Evolutionary conservation across 30 jellyfish, hydroid and myxozoan species (phyloP), one percentile per base, ranked within the genome.

Genomic region (Cassiopea andromeda): DNA sequence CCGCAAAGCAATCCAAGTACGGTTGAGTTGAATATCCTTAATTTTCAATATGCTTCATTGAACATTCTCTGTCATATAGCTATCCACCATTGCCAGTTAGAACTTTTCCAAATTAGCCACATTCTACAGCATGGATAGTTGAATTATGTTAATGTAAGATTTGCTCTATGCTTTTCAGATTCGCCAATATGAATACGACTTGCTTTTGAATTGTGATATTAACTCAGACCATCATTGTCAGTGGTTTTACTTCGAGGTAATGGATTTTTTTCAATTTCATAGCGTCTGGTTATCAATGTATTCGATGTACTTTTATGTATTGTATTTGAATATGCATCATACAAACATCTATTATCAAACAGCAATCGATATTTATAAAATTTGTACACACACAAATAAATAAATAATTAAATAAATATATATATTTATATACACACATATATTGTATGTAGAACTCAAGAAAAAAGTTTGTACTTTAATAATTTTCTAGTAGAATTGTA

Each of bases 211-310:
- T 81, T 75, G 98, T 8, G 99, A 96, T 84, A 84, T 80, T 69
- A 88, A 89, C 77, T 75, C 97, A 9, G 92, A 90, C 77, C 94
- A 87, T 47, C 99, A 96, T 71, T 95, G 93, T 66, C 99, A 96
- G 69, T 96, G 99, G 99, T 96, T 96, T 92, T 96, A 81, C 71
- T 96, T 96, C 81, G 97, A 92, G 94, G 99, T 92, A 73, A 57
- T 64, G 64, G 7, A 10, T 6, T 54, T 54, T 54, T 54, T 3
- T 54, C 12, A 54, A 6, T 54, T 54, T 54, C 64, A 10, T 10
- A 54, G 38, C 38, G 38, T 27, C 38, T 27, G 38, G 38, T 27
- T 27, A 27, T 27, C 38, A 27, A 27, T 27, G 38, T 27, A 27
- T 27, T 27, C 38, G 38, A 27, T 27, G 38, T 27, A 27, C 38